These are phyloP conservation scores for Chaitophorus viminalis DNA, from an alignment of 2,888 invertebrate species.

Conservation along the genomic window DNA sequence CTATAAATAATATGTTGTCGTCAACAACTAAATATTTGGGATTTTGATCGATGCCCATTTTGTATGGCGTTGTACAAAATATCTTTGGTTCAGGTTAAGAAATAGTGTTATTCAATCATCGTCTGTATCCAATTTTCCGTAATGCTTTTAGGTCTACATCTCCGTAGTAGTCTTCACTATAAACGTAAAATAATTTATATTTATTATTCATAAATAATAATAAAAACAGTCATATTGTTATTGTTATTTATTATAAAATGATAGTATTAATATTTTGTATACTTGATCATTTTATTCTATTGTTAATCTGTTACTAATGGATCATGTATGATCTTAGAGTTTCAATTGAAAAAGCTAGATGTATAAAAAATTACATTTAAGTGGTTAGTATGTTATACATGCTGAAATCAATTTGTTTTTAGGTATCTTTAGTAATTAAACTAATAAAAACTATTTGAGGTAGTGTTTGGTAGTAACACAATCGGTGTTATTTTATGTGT, in stretches of 20 bases:
- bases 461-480: background rate
- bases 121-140: constrained; percentile 77
- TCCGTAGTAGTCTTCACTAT: constrained; percentile 92
- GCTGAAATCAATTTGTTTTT: too few species aligned
- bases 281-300: background rate
- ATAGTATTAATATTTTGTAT: constrained; percentile 26
- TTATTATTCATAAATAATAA: background rate
- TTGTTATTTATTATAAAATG: background rate
- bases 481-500: background rate
- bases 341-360: background rate
- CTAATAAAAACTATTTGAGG: too few species aligned
- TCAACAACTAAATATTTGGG: constrained; percentile 12
- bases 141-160: constrained; percentile 88
- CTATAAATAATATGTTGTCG: background rate
- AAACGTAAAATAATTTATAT: constrained; percentile 45
- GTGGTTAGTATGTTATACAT: background rate
- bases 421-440: too few species aligned
- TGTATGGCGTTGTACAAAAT: constrained; percentile 18
- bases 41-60: constrained; percentile 31
- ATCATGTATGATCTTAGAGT: background rate
- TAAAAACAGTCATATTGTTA: background rate
- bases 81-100: constrained; percentile 47
- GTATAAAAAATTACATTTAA: background rate
- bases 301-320: background rate
- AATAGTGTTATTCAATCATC: constrained; percentile 20